Conservation (phyloP, 2,113 vertebrate species). For the Leucosticte australis region DNA sequence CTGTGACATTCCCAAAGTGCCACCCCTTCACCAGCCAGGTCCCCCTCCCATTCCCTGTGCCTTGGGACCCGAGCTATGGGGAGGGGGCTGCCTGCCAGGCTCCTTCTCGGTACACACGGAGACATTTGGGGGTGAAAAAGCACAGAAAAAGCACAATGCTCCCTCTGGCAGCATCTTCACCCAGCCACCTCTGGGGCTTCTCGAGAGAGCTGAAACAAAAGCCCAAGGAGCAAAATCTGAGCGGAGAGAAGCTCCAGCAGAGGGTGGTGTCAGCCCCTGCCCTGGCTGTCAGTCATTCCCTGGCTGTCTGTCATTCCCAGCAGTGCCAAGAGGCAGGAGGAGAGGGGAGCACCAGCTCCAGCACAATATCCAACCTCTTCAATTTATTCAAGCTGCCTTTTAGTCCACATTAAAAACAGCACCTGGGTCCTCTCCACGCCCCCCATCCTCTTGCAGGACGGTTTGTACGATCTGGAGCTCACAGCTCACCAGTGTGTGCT, state of each 20-base stretch:
- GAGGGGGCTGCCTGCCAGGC: background rate
- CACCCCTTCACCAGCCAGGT: accelerated
- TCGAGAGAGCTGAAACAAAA: background rate
- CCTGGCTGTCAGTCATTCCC: background rate
- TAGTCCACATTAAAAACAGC: background rate
- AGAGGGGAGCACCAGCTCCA: background rate
- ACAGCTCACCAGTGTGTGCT: accelerated
- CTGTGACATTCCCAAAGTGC: background rate
- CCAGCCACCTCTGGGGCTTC: background rate
- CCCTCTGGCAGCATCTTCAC: background rate
- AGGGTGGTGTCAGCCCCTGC: slow-evolving; percentile 33
- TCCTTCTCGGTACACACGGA: accelerated
- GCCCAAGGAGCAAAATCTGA: accelerated
- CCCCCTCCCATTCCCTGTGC: background rate
- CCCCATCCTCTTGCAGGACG: background rate
- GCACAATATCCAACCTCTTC: background rate
- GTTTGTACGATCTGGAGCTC: background rate
- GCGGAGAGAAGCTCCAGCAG: slow-evolving; percentile 23
- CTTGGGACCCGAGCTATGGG: accelerated
- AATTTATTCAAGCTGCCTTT: background rate
- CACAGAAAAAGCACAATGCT: accelerated
- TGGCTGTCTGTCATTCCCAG: background rate
- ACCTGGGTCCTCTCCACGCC: accelerated
- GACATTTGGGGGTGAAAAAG: background rate
- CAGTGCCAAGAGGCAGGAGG: background rate